Evolutionary conservation across 1,140 invertebrate genomes (phyloP).

Genomic region (Lasioglossum baleicum): DNA sequence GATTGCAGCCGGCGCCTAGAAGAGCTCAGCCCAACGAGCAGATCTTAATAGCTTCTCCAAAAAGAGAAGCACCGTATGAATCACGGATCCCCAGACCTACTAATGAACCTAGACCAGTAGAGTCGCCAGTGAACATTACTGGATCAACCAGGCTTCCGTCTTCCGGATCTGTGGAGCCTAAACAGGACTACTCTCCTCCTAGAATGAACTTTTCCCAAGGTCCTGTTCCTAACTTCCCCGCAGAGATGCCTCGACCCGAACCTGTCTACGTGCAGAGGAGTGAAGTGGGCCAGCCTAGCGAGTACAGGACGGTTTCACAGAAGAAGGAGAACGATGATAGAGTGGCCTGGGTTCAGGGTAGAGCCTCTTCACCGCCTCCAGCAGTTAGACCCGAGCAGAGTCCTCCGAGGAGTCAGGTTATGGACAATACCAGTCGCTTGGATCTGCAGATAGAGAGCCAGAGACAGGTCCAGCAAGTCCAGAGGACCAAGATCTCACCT

Average conservation of each 20-base stretch:
- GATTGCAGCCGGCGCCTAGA: conserved; percentile 29
- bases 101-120: conserved; percentile 50
- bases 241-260: conserved; percentile 57
- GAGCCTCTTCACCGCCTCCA: background rate
- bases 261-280: conserved; percentile 56
- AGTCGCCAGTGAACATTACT: conserved; percentile 69
- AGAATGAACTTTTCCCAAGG: background rate
- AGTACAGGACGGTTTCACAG: background rate
- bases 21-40: conserved; percentile 73
- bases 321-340: conserved; percentile 21
- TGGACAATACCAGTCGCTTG: background rate
- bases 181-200: background rate
- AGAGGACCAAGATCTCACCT: background rate
- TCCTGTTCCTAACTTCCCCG: background rate
- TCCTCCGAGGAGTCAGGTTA: background rate
- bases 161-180: background rate
- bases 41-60: conserved; percentile 76
- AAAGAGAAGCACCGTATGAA: conserved; percentile 67
- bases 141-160: conserved; percentile 48
- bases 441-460: background rate
- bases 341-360: conserved; percentile 19
- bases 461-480: background rate
- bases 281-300: background rate
- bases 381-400: background rate
- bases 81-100: conserved; percentile 48